Conservation (phyloP, 2,113 vertebrate species). For the Columba livia region DNA sequence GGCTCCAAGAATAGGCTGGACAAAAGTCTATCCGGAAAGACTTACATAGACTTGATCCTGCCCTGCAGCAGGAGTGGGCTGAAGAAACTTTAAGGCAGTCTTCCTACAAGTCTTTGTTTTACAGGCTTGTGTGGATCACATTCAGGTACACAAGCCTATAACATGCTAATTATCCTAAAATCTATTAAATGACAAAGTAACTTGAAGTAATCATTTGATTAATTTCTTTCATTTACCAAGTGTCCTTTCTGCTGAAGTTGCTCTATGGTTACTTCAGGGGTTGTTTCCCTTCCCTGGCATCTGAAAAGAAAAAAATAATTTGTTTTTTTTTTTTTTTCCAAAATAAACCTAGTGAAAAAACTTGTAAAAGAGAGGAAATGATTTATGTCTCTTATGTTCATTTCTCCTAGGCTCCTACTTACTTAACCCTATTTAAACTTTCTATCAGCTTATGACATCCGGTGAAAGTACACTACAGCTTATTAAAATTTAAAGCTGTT, state of each 20-base stretch:
- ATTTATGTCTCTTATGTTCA: not conserved
- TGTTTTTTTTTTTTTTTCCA: not conserved
- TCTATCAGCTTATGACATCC: constrained; percentile 69
- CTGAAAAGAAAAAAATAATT: not conserved
- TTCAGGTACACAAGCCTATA: not conserved
- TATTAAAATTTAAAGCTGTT: constrained; percentile 72
- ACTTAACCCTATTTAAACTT: constrained; percentile 69
- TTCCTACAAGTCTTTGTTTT: not conserved
- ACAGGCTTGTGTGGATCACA: not conserved
- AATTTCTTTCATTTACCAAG: not conserved
- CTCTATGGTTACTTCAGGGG: not conserved
- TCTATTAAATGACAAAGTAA: not conserved
- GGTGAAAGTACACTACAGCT: constrained; percentile 65
- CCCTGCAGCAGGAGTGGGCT: not conserved
- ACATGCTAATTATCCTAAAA: not conserved
- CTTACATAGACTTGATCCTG: fast-evolving
- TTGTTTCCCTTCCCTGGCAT: not conserved
- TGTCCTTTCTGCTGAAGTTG: not conserved
- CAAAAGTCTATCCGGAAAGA: not conserved
- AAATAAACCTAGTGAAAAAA: constrained; percentile 15
- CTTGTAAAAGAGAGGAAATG: constrained; percentile 10
- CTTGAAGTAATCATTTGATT: not conserved
- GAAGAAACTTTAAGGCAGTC: not conserved
- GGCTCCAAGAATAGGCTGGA: not conserved
- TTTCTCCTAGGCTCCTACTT: constrained; percentile 38